These are phyloP conservation scores for Hucho hucho DNA, from an alignment of 2,113 vertebrate genomes.

Conservation along the genomic window DNA sequence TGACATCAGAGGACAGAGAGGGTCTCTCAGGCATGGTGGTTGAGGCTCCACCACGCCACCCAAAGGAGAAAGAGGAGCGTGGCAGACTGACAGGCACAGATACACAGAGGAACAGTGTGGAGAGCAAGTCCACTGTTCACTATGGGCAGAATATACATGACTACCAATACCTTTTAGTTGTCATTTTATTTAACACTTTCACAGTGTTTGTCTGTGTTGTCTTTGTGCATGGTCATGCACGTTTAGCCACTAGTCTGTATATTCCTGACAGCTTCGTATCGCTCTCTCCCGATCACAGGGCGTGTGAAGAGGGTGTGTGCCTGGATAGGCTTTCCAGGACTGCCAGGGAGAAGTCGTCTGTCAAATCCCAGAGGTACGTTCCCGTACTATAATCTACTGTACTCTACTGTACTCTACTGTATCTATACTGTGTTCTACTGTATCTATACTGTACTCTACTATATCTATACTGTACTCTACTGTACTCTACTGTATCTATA, in stretches of 20 bases:
- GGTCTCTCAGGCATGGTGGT: neutral
- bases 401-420: neutral
- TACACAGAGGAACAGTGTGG: neutral
- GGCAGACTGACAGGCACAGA: neutral
- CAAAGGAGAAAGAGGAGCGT: neutral
- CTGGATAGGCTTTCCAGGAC: no score
- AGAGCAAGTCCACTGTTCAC: neutral
- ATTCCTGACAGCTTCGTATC: neutral
- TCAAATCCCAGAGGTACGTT: no score
- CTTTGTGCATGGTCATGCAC: neutral
- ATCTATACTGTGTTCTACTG: no score
- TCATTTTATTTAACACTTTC: neutral
- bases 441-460: no score
- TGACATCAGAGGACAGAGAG: neutral
- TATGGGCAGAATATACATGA: no score
- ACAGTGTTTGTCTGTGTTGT: neutral
- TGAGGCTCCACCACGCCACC: neutral
- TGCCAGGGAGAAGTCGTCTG: no score
- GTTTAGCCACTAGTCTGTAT: conserved; percentile 3
- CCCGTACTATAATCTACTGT: neutral
- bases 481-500: no score
- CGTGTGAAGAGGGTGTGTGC: no score
- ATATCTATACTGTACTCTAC: no score
- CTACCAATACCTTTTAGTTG: no score
- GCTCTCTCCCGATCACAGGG: conserved; percentile 17